phyloP scores from a whole-genome alignment of 1,140 invertebrate species.

The Hyles euphorbiae region DNA sequence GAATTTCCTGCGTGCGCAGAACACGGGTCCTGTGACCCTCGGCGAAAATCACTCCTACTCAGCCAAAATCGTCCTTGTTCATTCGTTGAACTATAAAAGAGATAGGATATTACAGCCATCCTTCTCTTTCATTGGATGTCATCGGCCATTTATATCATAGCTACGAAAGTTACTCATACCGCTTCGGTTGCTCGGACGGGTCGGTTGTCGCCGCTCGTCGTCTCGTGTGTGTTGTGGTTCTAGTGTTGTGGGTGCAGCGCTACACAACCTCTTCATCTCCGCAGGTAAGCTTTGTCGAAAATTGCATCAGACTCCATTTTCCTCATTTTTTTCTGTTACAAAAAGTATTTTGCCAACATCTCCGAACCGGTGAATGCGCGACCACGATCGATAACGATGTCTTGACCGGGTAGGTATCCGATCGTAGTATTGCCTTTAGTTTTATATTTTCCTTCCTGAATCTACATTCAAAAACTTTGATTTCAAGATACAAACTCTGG shows the following conservation, averaged over 20 bases:
- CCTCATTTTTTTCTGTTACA: conserved; percentile 39
- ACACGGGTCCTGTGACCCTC: conserved; percentile 38
- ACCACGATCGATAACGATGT: conserved; percentile 68
- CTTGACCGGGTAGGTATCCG: conserved; percentile 44
- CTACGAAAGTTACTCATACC: conserved; percentile 54
- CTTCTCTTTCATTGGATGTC: conserved; percentile 41
- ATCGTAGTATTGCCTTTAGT: conserved; percentile 27
- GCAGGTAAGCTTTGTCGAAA: conserved; percentile 45
- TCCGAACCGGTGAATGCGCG: conserved; percentile 48
- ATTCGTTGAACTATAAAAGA: conserved; percentile 24
- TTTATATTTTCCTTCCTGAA: conserved; percentile 23
- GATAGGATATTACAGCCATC: conserved; percentile 28
- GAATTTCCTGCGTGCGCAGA: conserved; percentile 55
- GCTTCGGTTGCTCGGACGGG: conserved; percentile 54
- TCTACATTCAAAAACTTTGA: not conserved
- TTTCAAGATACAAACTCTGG: no score
- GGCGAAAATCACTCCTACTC: conserved; percentile 29
- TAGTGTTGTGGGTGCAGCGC: conserved; percentile 58
- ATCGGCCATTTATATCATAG: conserved; percentile 59
- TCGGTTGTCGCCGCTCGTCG: conserved; percentile 62
- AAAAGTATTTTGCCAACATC: conserved; percentile 38
- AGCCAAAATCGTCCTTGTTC: conserved; percentile 27
- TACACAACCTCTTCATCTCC: conserved; percentile 36
- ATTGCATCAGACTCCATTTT: not conserved
- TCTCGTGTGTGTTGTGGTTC: conserved; percentile 65